These are phyloP conservation scores for Strix occidentalis DNA, from an alignment of 2,797 vertebrate species.

Conservation along the genomic window DNA sequence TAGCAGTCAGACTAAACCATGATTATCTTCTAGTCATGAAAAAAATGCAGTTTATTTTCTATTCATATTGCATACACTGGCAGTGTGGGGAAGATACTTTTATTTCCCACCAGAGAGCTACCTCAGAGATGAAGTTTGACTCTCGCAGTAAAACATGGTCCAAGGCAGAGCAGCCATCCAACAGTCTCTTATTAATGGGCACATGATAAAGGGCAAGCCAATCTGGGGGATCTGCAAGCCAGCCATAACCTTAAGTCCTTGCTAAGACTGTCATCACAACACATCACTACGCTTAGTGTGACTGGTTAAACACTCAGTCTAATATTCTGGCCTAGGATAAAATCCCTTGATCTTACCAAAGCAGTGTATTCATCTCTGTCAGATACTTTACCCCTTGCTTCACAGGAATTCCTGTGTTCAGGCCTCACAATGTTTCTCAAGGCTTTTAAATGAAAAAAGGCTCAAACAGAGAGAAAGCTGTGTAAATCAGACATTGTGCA, in stretches of 20 bases:
- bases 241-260: not conserved
- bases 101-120: not conserved
- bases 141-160: rapidly evolving
- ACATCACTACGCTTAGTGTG: not conserved
- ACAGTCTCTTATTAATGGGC: not conserved
- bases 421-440: not conserved
- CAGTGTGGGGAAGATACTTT: not conserved
- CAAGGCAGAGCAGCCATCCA: not conserved
- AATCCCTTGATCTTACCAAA: slow-evolving; percentile 5
- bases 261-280: not conserved
- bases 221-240: not conserved
- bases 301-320: not conserved
- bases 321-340: not conserved
- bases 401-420: not conserved
- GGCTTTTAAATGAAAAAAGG: not conserved
- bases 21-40: not conserved
- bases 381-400: not conserved
- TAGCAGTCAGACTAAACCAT: not conserved
- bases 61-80: not conserved
- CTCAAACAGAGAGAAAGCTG: not conserved
- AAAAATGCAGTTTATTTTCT: not conserved
- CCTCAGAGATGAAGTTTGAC: not conserved
- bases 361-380: not conserved
- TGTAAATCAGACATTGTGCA: not conserved
- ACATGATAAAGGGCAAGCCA: not conserved